phyloP scores from a whole-genome alignment of 2,888 invertebrate genomes.

The Gibbula magus region DNA sequence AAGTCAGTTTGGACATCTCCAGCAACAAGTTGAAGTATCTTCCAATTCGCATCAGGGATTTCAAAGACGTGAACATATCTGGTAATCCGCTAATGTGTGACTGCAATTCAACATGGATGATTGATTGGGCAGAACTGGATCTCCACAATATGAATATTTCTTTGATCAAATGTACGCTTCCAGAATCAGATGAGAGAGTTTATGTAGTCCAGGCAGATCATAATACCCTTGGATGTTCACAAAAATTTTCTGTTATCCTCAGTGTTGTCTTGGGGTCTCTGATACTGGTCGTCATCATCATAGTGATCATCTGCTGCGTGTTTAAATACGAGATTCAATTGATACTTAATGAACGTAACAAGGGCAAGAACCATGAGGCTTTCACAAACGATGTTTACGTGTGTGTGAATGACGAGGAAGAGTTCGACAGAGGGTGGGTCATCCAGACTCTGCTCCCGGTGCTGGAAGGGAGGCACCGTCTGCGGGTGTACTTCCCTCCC shows the following conservation, averaged over 20 bases:
- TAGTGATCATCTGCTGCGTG: not conserved
- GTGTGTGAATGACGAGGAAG: not conserved
- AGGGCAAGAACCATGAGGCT: not conserved
- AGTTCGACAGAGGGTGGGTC: not conserved
- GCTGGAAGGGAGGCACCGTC: not conserved
- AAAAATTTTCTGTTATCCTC: not conserved
- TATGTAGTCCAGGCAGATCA: not conserved
- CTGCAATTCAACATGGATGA: not conserved
- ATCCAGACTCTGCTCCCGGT: not conserved
- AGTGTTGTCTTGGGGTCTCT: not conserved
- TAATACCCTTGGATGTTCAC: not conserved
- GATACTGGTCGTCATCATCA: not conserved
- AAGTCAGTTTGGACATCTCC: not conserved
- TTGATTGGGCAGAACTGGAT: not conserved
- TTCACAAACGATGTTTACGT: not conserved
- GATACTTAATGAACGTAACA: not conserved
- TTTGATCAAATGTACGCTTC: not conserved
- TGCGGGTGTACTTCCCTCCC: slow-evolving; percentile 4
- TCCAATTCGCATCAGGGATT: not conserved
- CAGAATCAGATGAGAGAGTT: not conserved
- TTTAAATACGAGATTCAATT: not conserved
- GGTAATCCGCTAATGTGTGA: not conserved
- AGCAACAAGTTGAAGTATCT: not conserved
- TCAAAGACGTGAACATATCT: not conserved
- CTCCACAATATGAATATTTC: not conserved